These are phyloP conservation scores for Rousettus leschenaultii DNA, from an alignment of 2,113 vertebrate species.

Conservation along the genomic window DNA sequence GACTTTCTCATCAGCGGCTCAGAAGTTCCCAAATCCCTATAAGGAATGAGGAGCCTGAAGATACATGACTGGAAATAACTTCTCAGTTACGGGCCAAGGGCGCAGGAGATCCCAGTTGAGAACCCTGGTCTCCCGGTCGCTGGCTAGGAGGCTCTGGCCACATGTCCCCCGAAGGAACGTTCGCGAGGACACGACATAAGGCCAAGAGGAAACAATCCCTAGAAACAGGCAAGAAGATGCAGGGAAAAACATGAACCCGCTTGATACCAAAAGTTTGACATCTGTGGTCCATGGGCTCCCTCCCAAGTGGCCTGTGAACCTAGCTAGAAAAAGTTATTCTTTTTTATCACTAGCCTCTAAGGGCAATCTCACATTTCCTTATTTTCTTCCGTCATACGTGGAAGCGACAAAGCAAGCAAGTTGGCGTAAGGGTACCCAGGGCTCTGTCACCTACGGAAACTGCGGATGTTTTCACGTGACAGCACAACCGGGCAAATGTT, in stretches of 20 bases:
- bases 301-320: neutral
- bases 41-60: neutral
- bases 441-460: neutral
- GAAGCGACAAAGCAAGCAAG: neutral
- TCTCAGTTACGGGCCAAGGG: neutral
- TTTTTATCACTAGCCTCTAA: neutral
- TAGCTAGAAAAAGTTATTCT: neutral
- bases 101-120: neutral
- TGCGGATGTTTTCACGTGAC: neutral
- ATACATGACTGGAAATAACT: neutral
- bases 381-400: neutral
- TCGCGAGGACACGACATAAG: neutral
- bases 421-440: neutral
- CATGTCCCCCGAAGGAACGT: neutral
- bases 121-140: neutral
- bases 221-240: neutral
- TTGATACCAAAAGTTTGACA: neutral
- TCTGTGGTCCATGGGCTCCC: neutral
- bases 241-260: neutral
- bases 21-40: neutral
- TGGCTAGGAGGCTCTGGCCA: neutral
- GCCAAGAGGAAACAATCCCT: neutral
- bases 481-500: neutral
- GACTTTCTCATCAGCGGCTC: neutral
- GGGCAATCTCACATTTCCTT: neutral